These are phyloP conservation scores for Eueides isabella DNA, from an alignment of 1,140 invertebrate genomes.

Conservation along the genomic window DNA sequence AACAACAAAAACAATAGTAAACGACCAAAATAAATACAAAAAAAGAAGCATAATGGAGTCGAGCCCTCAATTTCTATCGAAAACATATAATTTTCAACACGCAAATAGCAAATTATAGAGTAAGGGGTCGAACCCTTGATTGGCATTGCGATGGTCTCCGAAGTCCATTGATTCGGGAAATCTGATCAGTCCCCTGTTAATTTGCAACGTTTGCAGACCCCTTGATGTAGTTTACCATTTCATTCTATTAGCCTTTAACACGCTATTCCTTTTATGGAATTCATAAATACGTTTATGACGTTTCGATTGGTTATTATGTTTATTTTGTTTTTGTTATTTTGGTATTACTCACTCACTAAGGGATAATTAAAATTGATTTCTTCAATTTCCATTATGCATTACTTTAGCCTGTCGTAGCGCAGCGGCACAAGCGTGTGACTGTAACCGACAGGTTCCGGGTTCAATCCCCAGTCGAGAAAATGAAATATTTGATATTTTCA, in stretches of 20 bases:
- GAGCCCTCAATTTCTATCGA: constrained; percentile 1
- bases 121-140: constrained; percentile 39
- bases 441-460: too few species aligned
- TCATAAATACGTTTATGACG: neutral
- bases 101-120: constrained; percentile 31
- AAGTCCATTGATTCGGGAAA: constrained; percentile 51
- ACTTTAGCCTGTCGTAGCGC: too few species aligned
- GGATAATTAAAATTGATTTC: too few species aligned
- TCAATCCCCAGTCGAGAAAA: too few species aligned
- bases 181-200: constrained; percentile 54
- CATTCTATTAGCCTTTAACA: constrained; percentile 45
- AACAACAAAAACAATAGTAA: neutral
- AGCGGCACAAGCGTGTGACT: too few species aligned
- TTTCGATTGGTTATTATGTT: neutral
- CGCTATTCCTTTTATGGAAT: constrained; percentile 13
- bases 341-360: too few species aligned
- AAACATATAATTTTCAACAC: constrained; percentile 29
- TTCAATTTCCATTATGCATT: too few species aligned
- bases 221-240: constrained; percentile 44
- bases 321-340: neutral
- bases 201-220: constrained; percentile 48
- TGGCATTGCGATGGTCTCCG: constrained; percentile 55
- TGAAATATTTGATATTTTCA: too few species aligned
- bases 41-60: neutral
- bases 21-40: constrained; percentile 15